phyloP scores from a whole-genome alignment of 2,797 vertebrate genomes.

The Pelobates cultripes region DNA sequence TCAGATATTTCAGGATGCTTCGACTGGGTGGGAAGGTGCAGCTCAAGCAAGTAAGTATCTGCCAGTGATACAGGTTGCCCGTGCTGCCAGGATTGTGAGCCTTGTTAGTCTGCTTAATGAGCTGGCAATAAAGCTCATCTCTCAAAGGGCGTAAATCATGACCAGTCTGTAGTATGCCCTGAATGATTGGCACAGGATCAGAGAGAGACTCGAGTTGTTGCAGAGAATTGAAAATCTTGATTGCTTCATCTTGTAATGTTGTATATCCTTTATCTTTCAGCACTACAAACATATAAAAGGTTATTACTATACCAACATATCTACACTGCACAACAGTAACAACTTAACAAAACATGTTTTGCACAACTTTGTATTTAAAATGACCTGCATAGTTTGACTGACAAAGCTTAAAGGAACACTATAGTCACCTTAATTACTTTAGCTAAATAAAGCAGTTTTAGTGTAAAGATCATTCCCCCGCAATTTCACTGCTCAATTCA shows the following conservation, averaged over 20 bases:
- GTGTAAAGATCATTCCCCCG: no score
- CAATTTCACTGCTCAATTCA: no score
- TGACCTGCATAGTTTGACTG: no score
- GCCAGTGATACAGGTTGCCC: constrained; percentile 88
- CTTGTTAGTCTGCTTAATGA: constrained; percentile 92
- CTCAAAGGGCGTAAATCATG: constrained; percentile 88
- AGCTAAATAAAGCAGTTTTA: no score
- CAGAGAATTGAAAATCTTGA: constrained; percentile 90
- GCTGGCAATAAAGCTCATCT: constrained; percentile 95
- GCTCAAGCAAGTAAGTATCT: constrained; percentile 89
- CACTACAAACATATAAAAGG: constrained; percentile 66
- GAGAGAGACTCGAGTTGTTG: constrained; percentile 89
- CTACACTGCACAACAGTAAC: no score
- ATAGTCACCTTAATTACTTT: no score
- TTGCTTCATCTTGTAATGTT: constrained; percentile 91
- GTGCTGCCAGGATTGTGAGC: constrained; percentile 78
- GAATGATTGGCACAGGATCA: constrained; percentile 87
- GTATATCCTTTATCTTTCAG: constrained; percentile 85
- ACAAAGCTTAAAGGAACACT: no score
- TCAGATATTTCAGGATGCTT: constrained; percentile 88
- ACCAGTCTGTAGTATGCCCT: constrained; percentile 88
- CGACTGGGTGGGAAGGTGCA: constrained; percentile 89
- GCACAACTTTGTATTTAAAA: no score
- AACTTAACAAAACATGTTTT: no score
- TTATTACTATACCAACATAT: neutral